A percentile compares a stretch with the other conserved stretches of the same genome.
Conservation (phyloP, 2,888 invertebrate genomes). For the Onthophagus sagittarius region DNA sequence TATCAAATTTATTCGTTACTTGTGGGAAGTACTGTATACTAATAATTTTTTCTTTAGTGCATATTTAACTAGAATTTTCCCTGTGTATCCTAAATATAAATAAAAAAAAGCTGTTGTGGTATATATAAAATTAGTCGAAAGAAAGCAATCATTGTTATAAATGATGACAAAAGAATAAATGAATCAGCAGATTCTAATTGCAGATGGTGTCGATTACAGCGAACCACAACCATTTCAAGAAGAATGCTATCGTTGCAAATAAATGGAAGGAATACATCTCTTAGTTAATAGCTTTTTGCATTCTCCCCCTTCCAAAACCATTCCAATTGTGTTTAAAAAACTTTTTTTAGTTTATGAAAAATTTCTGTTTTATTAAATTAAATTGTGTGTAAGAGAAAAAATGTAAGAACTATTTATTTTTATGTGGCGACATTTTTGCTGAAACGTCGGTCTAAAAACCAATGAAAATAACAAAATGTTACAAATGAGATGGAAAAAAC, state of each 20-base stretch:
- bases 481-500: not conserved
- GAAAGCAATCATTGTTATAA: not conserved
- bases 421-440: no score
- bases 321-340: not conserved
- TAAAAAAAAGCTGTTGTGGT: not conserved
- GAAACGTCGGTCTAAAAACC: no score
- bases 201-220: constrained; percentile 16
- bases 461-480: no score
- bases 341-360: no score
- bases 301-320: not conserved
- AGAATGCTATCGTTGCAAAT: not conserved
- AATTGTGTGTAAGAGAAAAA: no score
- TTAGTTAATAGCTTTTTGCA: not conserved
- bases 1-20: no score
- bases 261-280: not conserved
- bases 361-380: no score
- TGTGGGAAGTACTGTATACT: no score
- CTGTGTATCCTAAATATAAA: no score
- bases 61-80: no score
- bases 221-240: not conserved
- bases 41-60: no score
- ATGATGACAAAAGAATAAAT: constrained; percentile 8
- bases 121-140: not conserved
- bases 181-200: constrained; percentile 18
- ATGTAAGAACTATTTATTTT: no score